Evolutionary conservation across 2,113 vertebrate species (phyloP).

Genomic region (Pan troglodytes): NHGRI_mPanTro3-v2.1_pri NC_072407.2:63006501-63007000

Average conservation of each 20-base stretch:
- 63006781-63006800: background rate
- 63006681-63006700: background rate
- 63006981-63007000: fast-evolving
- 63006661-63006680: background rate
- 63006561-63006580: background rate
- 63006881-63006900: background rate
- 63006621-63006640: background rate
- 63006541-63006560: background rate
- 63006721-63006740: background rate
- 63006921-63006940: background rate
- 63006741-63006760: background rate
- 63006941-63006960: background rate
- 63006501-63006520: background rate
- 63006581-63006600: background rate
- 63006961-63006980: fast-evolving
- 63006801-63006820: background rate
- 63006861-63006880: background rate
- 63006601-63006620: background rate
- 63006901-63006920: background rate
- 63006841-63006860: background rate
- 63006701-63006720: background rate
- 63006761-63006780: background rate
- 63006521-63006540: background rate
- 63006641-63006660: background rate
- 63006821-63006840: background rate